Evolutionary conservation across 2,797 vertebrate species (phyloP).

Genomic region (Dermochelys coriacea): DNA sequence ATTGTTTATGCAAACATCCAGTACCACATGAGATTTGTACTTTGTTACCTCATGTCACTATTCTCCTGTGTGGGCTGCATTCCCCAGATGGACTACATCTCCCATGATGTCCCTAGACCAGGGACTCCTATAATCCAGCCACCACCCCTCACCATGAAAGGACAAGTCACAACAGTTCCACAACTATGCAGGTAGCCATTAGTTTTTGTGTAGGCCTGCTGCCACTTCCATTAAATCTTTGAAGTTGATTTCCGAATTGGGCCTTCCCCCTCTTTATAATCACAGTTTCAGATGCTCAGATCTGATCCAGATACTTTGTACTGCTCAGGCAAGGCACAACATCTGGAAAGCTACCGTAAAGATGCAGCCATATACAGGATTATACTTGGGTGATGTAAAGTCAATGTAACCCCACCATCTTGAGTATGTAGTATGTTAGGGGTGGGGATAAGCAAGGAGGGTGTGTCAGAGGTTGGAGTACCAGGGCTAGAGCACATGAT

Average conservation of each 20-base stretch:
- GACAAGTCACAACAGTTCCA: no score
- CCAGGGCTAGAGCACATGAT: no score
- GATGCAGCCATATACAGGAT: neutral
- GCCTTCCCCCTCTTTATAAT: neutral
- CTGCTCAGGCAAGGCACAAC: neutral
- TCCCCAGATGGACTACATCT: neutral
- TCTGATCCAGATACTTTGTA: neutral
- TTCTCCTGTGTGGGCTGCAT: neutral
- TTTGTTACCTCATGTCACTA: neutral
- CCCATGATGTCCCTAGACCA: no score
- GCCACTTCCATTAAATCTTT: neutral
- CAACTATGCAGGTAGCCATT: no score
- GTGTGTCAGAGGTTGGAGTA: neutral
- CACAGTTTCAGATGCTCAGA: neutral
- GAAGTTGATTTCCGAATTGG: neutral
- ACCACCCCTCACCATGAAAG: no score
- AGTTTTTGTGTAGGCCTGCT: no score
- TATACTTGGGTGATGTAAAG: neutral
- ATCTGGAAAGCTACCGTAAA: neutral
- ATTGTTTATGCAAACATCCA: neutral
- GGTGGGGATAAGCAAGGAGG: neutral
- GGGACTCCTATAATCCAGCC: no score
- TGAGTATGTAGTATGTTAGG: neutral
- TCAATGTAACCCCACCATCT: neutral
- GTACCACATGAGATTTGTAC: neutral